Evolutionary conservation across 1,140 invertebrate species (phyloP).

Genomic region (Cryptotermes secundus): DNA sequence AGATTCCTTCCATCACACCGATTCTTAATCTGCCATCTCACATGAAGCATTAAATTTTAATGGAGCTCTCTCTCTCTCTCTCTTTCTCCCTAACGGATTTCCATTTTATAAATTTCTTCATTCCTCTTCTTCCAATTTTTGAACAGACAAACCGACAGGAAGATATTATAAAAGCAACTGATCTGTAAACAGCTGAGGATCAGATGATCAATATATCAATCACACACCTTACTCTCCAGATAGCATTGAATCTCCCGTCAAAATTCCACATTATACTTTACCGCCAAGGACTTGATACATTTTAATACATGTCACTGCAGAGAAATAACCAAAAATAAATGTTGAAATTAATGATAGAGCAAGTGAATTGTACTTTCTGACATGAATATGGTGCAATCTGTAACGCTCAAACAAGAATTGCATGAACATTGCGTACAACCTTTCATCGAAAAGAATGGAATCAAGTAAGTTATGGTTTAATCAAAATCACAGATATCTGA

Average conservation of each 20-base stretch:
- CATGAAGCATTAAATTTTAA: conserved; percentile 4
- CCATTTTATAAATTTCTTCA: conserved; percentile 6
- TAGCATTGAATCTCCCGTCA: background rate
- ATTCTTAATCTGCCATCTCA: conserved; percentile 14
- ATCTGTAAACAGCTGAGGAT: background rate
- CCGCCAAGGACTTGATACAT: background rate
- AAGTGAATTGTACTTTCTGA: background rate
- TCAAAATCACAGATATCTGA: too few species aligned
- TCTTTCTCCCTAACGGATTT: conserved; percentile 3
- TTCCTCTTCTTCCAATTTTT: background rate
- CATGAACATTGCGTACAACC: too few species aligned
- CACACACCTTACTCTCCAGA: background rate
- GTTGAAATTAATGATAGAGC: background rate
- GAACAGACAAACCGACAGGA: conserved; percentile 8
- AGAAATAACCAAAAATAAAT: background rate
- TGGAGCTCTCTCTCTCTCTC: background rate
- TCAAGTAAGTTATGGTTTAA: too few species aligned
- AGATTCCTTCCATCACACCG: background rate
- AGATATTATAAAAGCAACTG: background rate
- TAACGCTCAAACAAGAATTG: too few species aligned
- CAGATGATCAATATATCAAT: background rate
- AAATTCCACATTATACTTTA: background rate
- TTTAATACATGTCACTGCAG: background rate
- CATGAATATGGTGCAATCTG: too few species aligned
- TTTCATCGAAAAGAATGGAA: too few species aligned